Evolutionary conservation across 2,797 vertebrate genomes (phyloP).

Genomic region (Lepus oiostolus): DNA sequence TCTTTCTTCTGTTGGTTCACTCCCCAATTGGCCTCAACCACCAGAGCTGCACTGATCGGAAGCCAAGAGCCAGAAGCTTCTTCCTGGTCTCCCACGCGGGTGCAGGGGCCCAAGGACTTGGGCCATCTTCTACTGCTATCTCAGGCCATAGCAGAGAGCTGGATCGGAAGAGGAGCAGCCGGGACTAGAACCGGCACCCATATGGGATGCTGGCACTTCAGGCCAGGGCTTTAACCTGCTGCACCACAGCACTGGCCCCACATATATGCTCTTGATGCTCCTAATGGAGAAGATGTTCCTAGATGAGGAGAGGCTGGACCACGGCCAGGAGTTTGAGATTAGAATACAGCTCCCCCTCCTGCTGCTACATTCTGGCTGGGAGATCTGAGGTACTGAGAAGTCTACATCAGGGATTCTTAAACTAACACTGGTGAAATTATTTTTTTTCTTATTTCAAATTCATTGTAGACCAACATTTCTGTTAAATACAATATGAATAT

Average conservation of each 20-base stretch:
- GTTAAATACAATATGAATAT: slow-evolving; percentile 33
- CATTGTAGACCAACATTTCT: not conserved
- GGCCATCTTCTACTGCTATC: too few relatives aligned
- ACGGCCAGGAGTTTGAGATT: not conserved
- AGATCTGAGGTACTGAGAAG: slow-evolving; percentile 7
- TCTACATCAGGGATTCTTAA: not conserved
- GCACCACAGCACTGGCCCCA: fast-evolving
- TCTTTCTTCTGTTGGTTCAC: too few relatives aligned
- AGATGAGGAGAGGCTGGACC: not conserved
- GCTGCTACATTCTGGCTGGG: not conserved
- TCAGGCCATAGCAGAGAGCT: too few relatives aligned
- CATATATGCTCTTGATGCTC: not conserved
- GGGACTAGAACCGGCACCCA: too few relatives aligned
- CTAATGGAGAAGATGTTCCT: not conserved
- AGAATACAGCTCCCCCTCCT: not conserved
- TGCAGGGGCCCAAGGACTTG: too few relatives aligned
- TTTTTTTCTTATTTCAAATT: not conserved
- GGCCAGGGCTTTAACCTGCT: too few relatives aligned
- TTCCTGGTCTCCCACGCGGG: too few relatives aligned
- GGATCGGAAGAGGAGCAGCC: too few relatives aligned
- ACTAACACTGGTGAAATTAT: not conserved
- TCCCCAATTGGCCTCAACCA: too few relatives aligned
- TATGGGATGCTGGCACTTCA: too few relatives aligned
- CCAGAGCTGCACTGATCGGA: too few relatives aligned
- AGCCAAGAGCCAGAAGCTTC: too few relatives aligned